Evolutionary conservation across 2,797 vertebrate genomes (phyloP).

Genomic region (Babyrousa celebensis): DNA sequence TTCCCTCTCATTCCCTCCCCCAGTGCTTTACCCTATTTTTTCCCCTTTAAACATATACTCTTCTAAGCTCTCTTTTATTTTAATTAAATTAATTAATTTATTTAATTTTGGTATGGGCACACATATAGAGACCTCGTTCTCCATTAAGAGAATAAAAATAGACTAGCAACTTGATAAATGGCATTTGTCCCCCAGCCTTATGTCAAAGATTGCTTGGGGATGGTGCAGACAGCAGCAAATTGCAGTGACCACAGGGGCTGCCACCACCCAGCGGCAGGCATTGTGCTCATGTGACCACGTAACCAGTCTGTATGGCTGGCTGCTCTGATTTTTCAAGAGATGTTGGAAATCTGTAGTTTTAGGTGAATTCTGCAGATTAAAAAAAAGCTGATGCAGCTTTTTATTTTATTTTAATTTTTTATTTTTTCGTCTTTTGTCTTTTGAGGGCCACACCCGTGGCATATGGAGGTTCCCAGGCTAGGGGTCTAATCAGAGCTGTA

Average conservation of each 20-base stretch:
- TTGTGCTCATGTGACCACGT: too few relatives aligned
- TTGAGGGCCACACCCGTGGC: too few relatives aligned
- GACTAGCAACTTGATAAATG: neutral
- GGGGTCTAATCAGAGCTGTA: too few relatives aligned
- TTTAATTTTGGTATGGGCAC: neutral
- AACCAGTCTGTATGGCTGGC: rapidly evolving
- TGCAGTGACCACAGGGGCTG: neutral
- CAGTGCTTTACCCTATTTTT: neutral
- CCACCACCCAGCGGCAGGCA: rapidly evolving
- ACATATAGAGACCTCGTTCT: neutral
- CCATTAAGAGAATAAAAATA: neutral
- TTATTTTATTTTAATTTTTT: too few relatives aligned
- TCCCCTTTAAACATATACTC: neutral
- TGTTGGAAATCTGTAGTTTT: neutral
- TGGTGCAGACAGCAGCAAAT: neutral
- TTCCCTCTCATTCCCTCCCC: neutral
- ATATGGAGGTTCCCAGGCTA: too few relatives aligned
- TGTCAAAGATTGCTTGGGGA: neutral
- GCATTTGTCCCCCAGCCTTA: neutral
- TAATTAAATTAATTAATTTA: neutral
- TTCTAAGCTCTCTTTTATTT: neutral
- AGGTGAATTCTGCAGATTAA: neutral
- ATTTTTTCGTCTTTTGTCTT: too few relatives aligned
- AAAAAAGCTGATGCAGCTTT: neutral
- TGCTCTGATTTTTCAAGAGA: neutral